These are phyloP conservation scores for Centrocercus urophasianus DNA, from an alignment of 2,113 vertebrate species.

Conservation along the genomic window DNA sequence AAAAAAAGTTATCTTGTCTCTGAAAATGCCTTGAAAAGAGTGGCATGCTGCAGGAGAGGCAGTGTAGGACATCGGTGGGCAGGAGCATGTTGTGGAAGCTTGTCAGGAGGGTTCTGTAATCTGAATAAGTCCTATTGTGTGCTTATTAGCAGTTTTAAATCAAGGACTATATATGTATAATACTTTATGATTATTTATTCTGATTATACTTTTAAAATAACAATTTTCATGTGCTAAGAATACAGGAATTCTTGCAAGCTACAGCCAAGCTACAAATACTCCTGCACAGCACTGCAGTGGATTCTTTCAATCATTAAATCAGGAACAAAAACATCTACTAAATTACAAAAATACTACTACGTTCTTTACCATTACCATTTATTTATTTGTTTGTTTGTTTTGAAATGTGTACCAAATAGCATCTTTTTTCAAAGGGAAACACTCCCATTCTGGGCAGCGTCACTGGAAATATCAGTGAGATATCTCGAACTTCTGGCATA, in stretches of 20 bases:
- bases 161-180: neutral
- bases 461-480: neutral
- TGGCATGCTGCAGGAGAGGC: neutral
- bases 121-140: neutral
- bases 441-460: neutral
- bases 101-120: neutral
- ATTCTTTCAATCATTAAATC: neutral
- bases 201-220: neutral
- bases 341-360: neutral
- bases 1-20: neutral
- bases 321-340: neutral
- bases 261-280: neutral
- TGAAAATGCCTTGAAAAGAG: neutral
- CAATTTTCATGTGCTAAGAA: neutral
- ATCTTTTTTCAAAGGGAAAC: no score
- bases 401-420: rapidly evolving
- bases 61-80: neutral
- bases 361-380: neutral
- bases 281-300: neutral
- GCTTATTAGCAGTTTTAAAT: neutral
- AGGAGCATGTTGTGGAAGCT: neutral
- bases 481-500: neutral
- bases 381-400: neutral
- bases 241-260: neutral
- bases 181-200: neutral